Evolutionary conservation across 2,888 invertebrate species (phyloP).

Genomic region (Ophion ventricosus): DNA sequence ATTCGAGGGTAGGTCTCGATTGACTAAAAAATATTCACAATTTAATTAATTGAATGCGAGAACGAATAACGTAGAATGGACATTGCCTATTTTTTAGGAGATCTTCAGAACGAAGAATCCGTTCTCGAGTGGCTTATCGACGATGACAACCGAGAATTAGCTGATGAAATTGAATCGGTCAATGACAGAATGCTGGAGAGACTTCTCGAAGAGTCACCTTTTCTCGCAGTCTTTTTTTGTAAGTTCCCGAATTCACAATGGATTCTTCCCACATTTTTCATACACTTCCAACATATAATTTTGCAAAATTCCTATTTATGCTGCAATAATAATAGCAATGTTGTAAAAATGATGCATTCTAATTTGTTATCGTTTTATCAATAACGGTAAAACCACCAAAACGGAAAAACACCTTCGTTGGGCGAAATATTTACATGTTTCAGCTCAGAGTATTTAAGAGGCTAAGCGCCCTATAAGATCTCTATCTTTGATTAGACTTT

Average conservation of each 20-base stretch:
- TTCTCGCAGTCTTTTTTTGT: slow-evolving; percentile 97
- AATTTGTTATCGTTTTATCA: background rate
- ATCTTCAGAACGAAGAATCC: slow-evolving; percentile 95
- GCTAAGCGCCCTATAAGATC: too few relatives aligned
- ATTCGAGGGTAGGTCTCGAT: slow-evolving; percentile 84
- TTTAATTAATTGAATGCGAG: background rate
- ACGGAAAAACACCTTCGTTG: too few relatives aligned
- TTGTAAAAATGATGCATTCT: background rate
- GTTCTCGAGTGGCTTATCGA: slow-evolving; percentile 96
- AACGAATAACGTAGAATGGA: background rate
- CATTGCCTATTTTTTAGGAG: slow-evolving; percentile 85
- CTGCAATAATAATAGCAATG: too few relatives aligned
- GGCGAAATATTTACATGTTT: too few relatives aligned
- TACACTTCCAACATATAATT: background rate
- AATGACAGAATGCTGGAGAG: slow-evolving; percentile 95
- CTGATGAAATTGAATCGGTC: slow-evolving; percentile 97
- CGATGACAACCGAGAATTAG: slow-evolving; percentile 95
- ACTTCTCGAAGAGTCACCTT: slow-evolving; percentile 92
- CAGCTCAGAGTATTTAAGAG: too few relatives aligned
- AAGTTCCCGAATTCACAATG: slow-evolving; percentile 81
- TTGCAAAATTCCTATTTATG: background rate
- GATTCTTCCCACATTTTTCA: background rate
- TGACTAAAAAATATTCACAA: background rate
- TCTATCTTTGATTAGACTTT: too few relatives aligned
- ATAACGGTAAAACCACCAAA: too few relatives aligned